phyloP scores from a whole-genome alignment of 2,113 vertebrate genomes.

The Anolis sagrei region DNA sequence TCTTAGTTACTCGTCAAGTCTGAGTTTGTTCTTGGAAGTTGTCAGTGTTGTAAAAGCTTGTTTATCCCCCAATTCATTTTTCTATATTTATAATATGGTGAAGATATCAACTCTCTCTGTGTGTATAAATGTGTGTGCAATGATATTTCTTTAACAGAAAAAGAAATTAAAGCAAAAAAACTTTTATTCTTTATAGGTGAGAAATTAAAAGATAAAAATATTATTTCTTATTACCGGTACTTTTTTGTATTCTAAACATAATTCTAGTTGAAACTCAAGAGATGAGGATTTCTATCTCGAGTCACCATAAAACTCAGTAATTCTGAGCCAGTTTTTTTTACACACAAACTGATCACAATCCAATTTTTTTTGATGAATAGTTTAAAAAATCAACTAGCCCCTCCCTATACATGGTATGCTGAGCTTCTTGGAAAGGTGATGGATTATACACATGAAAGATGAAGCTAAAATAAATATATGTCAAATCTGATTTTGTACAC shows the following conservation, averaged over 20 bases:
- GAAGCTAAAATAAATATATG: background rate
- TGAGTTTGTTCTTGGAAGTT: constrained; percentile 33
- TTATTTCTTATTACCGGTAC: background rate
- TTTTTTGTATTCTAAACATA: background rate
- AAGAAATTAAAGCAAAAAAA: background rate
- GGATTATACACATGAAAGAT: background rate
- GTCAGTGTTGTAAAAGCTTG: constrained; percentile 37
- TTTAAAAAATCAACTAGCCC: background rate
- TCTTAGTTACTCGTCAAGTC: constrained; percentile 41
- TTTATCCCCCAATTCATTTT: constrained; percentile 43
- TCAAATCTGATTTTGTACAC: background rate
- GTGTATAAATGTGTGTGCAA: background rate
- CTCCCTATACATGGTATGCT: too few relatives aligned
- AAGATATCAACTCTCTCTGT: constrained; percentile 27
- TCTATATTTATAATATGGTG: constrained; percentile 39
- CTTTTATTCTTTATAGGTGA: constrained; percentile 27
- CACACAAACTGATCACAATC: background rate
- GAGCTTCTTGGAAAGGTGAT: background rate
- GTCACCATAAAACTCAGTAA: background rate
- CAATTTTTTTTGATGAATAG: background rate
- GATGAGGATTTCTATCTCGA: background rate
- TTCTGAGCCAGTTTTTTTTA: background rate
- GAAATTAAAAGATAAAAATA: constrained; percentile 18
- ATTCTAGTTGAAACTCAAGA: background rate
- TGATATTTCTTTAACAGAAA: constrained; percentile 48